A percentile compares a stretch with the other conserved stretches of the same genome.
Evolutionary conservation across 2,888 invertebrate genomes (phyloP).

Genomic region (Eristalis pertinax): DNA sequence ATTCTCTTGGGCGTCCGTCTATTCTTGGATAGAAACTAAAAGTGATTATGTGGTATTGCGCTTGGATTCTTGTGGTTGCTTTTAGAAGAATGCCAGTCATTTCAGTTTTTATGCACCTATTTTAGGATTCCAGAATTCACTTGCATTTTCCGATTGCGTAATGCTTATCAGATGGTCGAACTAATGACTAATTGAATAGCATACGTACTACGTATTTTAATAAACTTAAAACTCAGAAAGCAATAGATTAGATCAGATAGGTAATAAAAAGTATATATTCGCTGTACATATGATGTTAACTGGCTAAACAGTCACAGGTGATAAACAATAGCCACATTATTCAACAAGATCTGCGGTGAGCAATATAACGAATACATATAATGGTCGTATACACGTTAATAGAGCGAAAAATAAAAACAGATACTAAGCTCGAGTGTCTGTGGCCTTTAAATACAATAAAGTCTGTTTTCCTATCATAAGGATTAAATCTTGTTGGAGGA

Average conservation of each 20-base stretch:
- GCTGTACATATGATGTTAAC: too few relatives aligned
- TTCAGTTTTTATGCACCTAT: slow-evolving; percentile 19
- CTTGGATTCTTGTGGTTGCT: not conserved
- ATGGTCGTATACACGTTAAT: too few relatives aligned
- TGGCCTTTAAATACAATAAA: too few relatives aligned
- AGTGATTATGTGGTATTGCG: slow-evolving; percentile 46
- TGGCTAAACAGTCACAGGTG: too few relatives aligned
- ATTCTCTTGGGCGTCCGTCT: slow-evolving; percentile 6
- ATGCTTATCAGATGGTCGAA: not conserved
- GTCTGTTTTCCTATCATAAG: too few relatives aligned
- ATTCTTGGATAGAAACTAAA: slow-evolving; percentile 45
- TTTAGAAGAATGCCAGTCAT: slow-evolving; percentile 12
- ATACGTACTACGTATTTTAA: not conserved
- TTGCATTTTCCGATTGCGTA: slow-evolving; percentile 14
- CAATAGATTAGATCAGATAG: not conserved
- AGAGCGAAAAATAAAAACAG: too few relatives aligned
- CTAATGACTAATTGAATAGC: not conserved
- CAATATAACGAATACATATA: too few relatives aligned
- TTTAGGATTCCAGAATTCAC: slow-evolving; percentile 26
- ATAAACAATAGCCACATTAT: too few relatives aligned
- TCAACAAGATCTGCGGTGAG: too few relatives aligned
- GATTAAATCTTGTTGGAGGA: too few relatives aligned
- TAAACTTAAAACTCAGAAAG: not conserved
- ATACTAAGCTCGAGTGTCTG: too few relatives aligned
- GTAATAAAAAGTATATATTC: too few relatives aligned